Base-by-base conservation (phyloP, 2,888 invertebrate genomes). In the Phytoseiulus persimilis region DNA sequence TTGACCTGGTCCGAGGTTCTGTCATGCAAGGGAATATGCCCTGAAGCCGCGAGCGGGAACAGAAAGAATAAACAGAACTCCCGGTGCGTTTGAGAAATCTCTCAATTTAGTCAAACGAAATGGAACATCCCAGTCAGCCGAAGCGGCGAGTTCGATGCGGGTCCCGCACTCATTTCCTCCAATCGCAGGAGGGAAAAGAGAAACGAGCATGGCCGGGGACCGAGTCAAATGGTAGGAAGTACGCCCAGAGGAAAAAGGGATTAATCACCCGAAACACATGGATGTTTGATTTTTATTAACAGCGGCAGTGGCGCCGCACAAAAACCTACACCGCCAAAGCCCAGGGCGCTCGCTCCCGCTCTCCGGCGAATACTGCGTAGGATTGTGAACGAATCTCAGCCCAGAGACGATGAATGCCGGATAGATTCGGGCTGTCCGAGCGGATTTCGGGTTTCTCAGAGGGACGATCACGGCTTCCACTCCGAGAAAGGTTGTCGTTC, bases 261-360 rank as follows among this genome's bases (percentile, higher is more conserved):
- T 65, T 65, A 65, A 65, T 65, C 65, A 65, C 65, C 65, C 65
- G 65, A 65, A 65, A 65, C 65, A 65, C 65, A 65, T 65, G 65
- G 65, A 65, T 65, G 65, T 65, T 65, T 65, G 65, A 65, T 65
- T 65, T 65, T 65, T 65, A 65, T 65, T 65, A 65, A 65, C 65
- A 65, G 65, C 65, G 18, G 65, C 65, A 65, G 65, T 23, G 65
- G 65, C 18, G 18, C 65, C 65, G 18, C 65, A 65, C 65, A 65
- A 65, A 65, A 65, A 65, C 65, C 65, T 65, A 23, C 65, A 18
- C 65, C 65, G 65, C 65, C 65, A 18, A 65, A 65, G 65, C 65
- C 65, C 65, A 65, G 18, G 65, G 65, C 65, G 65, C 18, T 65
- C 14, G 65, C 65, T 65, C 65, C 65, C 65, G 28, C 28, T 65